phyloP scores from a whole-genome alignment of 2,113 vertebrate species.

The Callipepla squamata region DNA sequence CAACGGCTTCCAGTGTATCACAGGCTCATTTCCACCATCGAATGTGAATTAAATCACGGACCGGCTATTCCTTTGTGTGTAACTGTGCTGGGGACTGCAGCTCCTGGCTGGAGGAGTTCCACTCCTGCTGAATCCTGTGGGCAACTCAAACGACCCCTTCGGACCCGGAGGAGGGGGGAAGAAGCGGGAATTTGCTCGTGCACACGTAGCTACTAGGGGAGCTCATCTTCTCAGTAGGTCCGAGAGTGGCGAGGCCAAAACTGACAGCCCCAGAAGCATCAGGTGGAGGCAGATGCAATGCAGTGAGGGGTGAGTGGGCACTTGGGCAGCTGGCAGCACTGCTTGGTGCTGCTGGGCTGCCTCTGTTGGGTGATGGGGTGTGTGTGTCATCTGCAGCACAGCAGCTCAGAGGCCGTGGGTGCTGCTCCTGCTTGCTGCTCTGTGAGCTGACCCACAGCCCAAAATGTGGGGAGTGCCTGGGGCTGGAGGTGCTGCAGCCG shows the following conservation, averaged over 20 bases:
- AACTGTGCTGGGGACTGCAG: conserved; percentile 46
- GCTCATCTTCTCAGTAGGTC: not conserved
- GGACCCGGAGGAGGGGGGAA: not conserved
- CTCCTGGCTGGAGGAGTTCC: conserved; percentile 54
- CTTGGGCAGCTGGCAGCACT: not conserved
- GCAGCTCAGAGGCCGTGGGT: not conserved
- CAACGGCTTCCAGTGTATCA: conserved; percentile 24
- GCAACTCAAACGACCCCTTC: not conserved
- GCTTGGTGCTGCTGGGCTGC: not conserved
- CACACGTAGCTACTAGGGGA: not conserved
- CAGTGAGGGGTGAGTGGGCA: not conserved
- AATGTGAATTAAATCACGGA: conserved; percentile 43
- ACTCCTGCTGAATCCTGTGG: conserved; percentile 37
- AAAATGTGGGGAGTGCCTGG: accelerated
- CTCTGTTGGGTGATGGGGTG: not conserved
- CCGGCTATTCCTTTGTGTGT: conserved; percentile 67
- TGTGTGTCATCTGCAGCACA: not conserved
- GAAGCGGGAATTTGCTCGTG: not conserved
- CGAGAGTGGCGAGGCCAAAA: not conserved
- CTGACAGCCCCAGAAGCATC: accelerated
- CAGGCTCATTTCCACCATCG: conserved; percentile 64
- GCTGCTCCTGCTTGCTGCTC: not conserved
- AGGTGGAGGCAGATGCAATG: not conserved
- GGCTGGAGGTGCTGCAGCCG: not conserved
- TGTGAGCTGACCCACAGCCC: not conserved